Conservation (phyloP, 2,797 vertebrate species). For the Esox lucius region DNA sequence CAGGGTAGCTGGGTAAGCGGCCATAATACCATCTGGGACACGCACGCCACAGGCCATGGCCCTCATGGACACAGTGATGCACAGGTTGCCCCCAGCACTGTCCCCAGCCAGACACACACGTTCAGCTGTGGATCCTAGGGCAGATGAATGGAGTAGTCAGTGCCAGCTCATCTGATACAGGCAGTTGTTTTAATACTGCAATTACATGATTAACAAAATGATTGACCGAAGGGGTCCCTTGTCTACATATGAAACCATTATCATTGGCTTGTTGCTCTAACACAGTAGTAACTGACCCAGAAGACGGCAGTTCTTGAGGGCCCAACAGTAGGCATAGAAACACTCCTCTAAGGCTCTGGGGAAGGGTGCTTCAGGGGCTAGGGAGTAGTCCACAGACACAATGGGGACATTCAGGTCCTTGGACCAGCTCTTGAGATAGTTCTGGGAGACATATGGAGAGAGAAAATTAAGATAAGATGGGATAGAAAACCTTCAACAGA, state of each 20-base stretch:
- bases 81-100: constrained; percentile 81
- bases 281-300: constrained; percentile 57
- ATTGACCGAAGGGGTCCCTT: no score
- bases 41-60: constrained; percentile 70
- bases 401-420: constrained; percentile 71
- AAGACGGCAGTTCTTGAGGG: constrained; percentile 75
- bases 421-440: constrained; percentile 76
- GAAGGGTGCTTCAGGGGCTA: constrained; percentile 78
- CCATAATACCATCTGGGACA: constrained; percentile 77
- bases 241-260: background rate
- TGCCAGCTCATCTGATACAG: background rate
- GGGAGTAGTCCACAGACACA: constrained; percentile 79
- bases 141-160: constrained; percentile 1
- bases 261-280: background rate
- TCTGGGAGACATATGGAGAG: constrained; percentile 43
- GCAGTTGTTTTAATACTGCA: background rate
- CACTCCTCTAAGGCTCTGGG: constrained; percentile 80
- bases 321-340: constrained; percentile 82
- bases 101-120: constrained; percentile 78
- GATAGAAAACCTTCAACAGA: background rate
- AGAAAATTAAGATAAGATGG: background rate
- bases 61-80: constrained; percentile 78
- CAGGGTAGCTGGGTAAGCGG: constrained; percentile 77
- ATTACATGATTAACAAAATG: background rate
- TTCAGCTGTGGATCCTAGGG: constrained; percentile 74